Conservation (phyloP, 2,888 invertebrate species). For the Chloroclysta siterata region DNA sequence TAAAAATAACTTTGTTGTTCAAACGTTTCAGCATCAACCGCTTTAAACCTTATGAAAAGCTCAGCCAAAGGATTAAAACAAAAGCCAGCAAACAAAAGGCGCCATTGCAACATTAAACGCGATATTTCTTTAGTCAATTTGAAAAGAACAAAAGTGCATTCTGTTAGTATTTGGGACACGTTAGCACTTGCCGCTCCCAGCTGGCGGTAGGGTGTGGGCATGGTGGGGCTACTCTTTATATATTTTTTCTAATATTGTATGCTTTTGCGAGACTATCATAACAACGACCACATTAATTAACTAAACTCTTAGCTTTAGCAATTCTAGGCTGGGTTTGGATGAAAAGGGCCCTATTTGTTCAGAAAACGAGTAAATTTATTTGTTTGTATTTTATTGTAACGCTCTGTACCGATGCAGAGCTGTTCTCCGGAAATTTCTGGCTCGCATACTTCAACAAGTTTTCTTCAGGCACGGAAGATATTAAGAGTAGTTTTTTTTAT, state of each 20-base stretch:
- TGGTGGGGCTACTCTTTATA: slow-evolving; percentile 6
- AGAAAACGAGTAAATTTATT: too few species aligned
- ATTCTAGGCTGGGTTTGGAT: too few species aligned
- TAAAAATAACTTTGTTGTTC: not conserved
- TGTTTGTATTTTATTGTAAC: too few species aligned
- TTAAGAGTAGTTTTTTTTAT: too few species aligned
- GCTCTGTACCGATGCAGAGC: too few species aligned
- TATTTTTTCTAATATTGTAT: not conserved
- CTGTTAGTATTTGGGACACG: slow-evolving; percentile 53
- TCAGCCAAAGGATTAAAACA: slow-evolving; percentile 12
- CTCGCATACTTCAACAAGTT: too few species aligned
- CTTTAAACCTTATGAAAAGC: slow-evolving; percentile 8
- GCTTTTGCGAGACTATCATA: too few species aligned
- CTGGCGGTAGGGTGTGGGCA: slow-evolving; percentile 34
- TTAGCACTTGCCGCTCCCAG: slow-evolving; percentile 51
- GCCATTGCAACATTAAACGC: slow-evolving; percentile 32
- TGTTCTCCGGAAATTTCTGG: too few species aligned
- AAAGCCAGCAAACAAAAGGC: slow-evolving; percentile 19
- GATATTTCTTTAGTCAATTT: slow-evolving; percentile 46
- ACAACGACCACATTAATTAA: too few species aligned
- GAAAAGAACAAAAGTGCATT: slow-evolving; percentile 58
- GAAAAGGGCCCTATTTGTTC: too few species aligned
- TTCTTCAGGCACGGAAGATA: too few species aligned
- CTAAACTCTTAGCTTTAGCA: too few species aligned
- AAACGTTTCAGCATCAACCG: not conserved